Evolutionary conservation across 2,113 vertebrate genomes (phyloP).

Genomic region (Notiomystis cincta): DNA sequence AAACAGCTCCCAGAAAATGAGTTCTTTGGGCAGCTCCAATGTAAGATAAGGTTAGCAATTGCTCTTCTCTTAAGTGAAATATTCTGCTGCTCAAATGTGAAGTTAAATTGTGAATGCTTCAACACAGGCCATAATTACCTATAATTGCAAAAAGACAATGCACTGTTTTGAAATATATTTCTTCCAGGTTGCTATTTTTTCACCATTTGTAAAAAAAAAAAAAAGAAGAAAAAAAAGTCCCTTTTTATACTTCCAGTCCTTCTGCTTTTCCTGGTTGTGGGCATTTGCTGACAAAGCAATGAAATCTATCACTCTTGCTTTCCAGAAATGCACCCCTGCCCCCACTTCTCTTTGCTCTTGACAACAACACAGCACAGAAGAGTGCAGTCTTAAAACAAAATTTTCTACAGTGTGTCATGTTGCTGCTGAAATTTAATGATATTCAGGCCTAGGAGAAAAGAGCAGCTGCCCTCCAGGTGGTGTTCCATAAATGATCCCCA

Average conservation of each 20-base stretch:
- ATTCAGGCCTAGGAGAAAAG: slow-evolving; percentile 65
- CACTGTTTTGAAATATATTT: background rate
- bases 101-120: background rate
- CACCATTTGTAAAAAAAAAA: accelerated
- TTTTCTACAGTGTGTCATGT: slow-evolving; percentile 41
- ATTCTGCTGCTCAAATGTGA: background rate
- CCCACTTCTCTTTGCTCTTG: background rate
- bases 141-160: background rate
- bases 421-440: slow-evolving; percentile 64
- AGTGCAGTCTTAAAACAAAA: slow-evolving; percentile 17
- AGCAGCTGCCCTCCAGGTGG: slow-evolving; percentile 70
- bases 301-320: background rate
- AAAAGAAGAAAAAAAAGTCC: background rate
- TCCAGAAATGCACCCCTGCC: background rate
- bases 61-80: background rate
- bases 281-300: background rate
- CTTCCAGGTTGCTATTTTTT: background rate
- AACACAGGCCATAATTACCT: background rate
- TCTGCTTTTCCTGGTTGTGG: background rate
- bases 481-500: slow-evolving; percentile 61
- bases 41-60: slow-evolving; percentile 13
- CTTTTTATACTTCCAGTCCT: background rate
- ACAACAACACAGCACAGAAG: background rate
- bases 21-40: background rate
- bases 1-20: slow-evolving; percentile 32